phyloP scores from a whole-genome alignment of 2,113 vertebrate species.

The Perca flavescens region DNA sequence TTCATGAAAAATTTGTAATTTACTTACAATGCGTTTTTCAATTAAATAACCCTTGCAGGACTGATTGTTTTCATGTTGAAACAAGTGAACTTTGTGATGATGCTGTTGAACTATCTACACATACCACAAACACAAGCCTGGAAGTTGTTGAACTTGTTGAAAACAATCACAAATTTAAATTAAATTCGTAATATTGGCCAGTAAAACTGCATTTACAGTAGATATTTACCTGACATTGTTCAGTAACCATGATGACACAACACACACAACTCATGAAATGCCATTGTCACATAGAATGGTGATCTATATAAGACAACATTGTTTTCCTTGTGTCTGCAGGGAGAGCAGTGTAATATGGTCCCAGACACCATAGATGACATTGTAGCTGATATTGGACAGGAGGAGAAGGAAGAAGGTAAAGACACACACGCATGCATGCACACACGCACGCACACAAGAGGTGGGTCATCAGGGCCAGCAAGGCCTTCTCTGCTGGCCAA shows the following conservation, averaged over 20 bases:
- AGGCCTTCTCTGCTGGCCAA: too few relatives aligned
- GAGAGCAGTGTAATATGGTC: conserved; percentile 95
- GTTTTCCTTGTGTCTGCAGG: conserved; percentile 83
- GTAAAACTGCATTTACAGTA: background rate
- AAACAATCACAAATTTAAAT: background rate
- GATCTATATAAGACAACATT: too few relatives aligned
- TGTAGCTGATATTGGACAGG: conserved; percentile 93
- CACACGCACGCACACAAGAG: background rate
- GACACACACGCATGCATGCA: background rate
- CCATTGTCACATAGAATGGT: background rate
- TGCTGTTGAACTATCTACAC: background rate
- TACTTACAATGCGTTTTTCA: too few relatives aligned
- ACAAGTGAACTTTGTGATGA: background rate
- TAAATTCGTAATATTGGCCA: background rate
- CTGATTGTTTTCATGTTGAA: background rate
- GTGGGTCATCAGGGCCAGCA: too few relatives aligned
- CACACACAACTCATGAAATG: background rate
- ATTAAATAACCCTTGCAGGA: background rate
- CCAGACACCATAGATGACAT: conserved; percentile 96
- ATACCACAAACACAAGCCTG: background rate
- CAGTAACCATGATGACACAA: background rate
- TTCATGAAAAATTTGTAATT: background rate
- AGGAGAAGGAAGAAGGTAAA: conserved; percentile 94
- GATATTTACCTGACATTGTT: background rate
- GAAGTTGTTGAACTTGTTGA: background rate